These are phyloP conservation scores for Cryptocephalus primarius DNA, from an alignment of 2,888 invertebrate genomes.

Conservation along the genomic window DNA sequence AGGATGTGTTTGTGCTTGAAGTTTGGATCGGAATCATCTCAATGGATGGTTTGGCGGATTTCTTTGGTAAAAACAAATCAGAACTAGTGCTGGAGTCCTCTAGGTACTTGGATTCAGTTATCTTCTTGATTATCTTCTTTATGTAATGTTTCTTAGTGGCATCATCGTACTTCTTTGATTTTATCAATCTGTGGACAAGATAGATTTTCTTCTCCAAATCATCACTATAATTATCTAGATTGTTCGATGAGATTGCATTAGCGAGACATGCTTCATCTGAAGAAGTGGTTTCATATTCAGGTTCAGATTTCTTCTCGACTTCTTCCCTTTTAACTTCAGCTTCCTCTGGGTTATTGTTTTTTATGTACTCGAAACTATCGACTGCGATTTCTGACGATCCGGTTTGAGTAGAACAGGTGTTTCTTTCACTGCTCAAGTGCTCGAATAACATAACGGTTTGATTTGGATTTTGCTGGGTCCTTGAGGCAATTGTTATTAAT, in stretches of 20 bases:
- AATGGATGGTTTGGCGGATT: neutral
- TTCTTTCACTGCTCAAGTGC: constrained; percentile 8
- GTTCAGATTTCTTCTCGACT: neutral
- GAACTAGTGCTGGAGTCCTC: constrained; percentile 45
- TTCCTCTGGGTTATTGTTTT: constrained; percentile 1
- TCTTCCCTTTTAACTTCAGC: constrained; percentile 1
- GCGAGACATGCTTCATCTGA: constrained; percentile 1
- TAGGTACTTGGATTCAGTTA: constrained; percentile 47
- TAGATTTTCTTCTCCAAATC: constrained; percentile 53
- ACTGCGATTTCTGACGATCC: constrained; percentile 15
- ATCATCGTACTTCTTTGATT: constrained; percentile 47
- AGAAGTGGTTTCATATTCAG: neutral
- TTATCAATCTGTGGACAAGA: constrained; percentile 47
- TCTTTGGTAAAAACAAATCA: constrained; percentile 39
- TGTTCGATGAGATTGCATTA: constrained; percentile 4
- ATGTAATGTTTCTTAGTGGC: constrained; percentile 51
- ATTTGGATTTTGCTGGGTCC: constrained; percentile 5
- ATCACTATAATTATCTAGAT: constrained; percentile 19
- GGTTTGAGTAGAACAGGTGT: constrained; percentile 12
- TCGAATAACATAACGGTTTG: constrained; percentile 11
- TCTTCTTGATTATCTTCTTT: constrained; percentile 51
- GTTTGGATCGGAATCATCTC: neutral
- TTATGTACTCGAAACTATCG: constrained; percentile 54
- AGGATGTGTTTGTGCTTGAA: constrained; percentile 7
- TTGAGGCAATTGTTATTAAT: constrained; percentile 1